Conservation (phyloP, 2,888 invertebrate species). For the Dorcus parallelipipedus region DNA sequence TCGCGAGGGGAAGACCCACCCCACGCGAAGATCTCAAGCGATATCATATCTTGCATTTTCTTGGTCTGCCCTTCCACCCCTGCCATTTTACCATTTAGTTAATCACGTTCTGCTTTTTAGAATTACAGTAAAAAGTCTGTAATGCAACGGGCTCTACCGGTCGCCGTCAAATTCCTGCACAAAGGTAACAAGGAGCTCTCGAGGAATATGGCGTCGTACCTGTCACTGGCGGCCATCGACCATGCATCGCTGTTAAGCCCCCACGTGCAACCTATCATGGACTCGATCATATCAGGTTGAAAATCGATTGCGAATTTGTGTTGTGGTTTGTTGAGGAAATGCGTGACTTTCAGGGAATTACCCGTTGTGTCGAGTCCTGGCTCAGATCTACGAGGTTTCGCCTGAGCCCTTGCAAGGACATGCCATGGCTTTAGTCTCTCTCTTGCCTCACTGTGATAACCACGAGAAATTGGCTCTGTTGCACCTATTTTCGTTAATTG, state of each 20-base stretch:
- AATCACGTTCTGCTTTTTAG: conserved; percentile 44
- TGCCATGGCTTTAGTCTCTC: conserved; percentile 74
- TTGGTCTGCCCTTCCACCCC: conserved; percentile 55
- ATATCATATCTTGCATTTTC: conserved; percentile 92
- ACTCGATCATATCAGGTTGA: conserved; percentile 80
- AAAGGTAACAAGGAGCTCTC: conserved; percentile 88
- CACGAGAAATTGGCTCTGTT: conserved; percentile 83
- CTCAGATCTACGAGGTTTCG: conserved; percentile 86
- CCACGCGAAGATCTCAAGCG: conserved; percentile 94
- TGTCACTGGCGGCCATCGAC: conserved; percentile 88
- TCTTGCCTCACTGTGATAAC: conserved; percentile 79
- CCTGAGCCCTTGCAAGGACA: conserved; percentile 83
- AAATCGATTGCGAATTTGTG: conserved; percentile 13
- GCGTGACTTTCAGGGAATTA: conserved; percentile 69
- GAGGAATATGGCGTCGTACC: conserved; percentile 85
- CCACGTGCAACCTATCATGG: conserved; percentile 86
- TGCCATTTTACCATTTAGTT: background rate
- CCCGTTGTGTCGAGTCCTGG: conserved; percentile 80
- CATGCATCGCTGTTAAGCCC: conserved; percentile 82
- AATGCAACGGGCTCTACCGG: conserved; percentile 83
- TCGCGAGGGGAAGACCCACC: conserved; percentile 84
- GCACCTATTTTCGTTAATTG: conserved; percentile 77
- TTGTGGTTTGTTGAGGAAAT: background rate
- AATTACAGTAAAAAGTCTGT: conserved; percentile 68
- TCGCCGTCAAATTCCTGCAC: conserved; percentile 87